phyloP scores from a whole-genome alignment of 1,140 invertebrate genomes.

The Drosophila hydei region DNA sequence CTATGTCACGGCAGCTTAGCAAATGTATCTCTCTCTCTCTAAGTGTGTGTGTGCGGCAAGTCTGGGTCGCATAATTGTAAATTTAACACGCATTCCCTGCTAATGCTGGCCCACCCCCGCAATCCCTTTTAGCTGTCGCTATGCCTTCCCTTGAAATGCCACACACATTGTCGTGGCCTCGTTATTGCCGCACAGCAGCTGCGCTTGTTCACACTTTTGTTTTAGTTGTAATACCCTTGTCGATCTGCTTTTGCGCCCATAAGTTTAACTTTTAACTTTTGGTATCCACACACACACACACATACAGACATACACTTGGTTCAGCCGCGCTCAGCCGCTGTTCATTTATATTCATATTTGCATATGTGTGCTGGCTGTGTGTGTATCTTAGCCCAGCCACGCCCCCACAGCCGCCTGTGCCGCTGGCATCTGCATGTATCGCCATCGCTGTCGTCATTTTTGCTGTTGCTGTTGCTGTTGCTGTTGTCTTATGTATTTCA shows the following conservation, averaged over 20 bases:
- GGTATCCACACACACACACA: conserved; percentile 11
- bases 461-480: conserved; percentile 9
- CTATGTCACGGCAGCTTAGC: conserved; percentile 16
- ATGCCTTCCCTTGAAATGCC: conserved; percentile 2
- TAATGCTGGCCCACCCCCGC: background rate
- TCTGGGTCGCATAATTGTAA: conserved; percentile 51
- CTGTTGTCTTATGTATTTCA: conserved; percentile 64
- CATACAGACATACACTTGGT: conserved; percentile 5
- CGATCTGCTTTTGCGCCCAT: conserved; percentile 41
- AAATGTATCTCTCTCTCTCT: conserved; percentile 8
- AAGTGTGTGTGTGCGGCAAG: conserved; percentile 2
- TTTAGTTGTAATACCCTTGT: conserved; percentile 51
- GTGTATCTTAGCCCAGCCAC: conserved; percentile 33
- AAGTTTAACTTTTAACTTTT: conserved; percentile 58
- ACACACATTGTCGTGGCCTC: conserved; percentile 23
- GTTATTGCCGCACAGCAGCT: conserved; percentile 37
- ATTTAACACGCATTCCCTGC: conserved; percentile 28
- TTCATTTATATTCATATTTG: conserved; percentile 82
- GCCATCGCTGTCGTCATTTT: conserved; percentile 30
- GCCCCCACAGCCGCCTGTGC: background rate
- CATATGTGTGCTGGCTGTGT: conserved; percentile 53
- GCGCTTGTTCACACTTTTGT: conserved; percentile 51
- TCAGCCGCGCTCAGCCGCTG: conserved; percentile 56
- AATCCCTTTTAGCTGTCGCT: background rate
- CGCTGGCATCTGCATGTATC: conserved; percentile 29